These are phyloP conservation scores for Melangyna quadrimaculata DNA, from an alignment of 2,888 invertebrate genomes.

Conservation along the genomic window DNA sequence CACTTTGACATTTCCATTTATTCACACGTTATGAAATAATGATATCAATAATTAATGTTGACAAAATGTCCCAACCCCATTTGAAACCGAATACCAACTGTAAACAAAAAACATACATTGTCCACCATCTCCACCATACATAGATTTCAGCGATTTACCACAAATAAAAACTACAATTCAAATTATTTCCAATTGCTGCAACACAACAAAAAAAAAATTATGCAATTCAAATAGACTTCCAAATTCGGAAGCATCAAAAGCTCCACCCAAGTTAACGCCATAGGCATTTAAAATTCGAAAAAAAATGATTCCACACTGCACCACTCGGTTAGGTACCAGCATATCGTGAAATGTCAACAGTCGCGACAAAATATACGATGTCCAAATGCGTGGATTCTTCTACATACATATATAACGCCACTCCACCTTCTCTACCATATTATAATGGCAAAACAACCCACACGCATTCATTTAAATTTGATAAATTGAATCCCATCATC, in stretches of 20 bases:
- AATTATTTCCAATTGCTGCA: not conserved
- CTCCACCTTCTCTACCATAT: not conserved
- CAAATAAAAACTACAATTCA: not conserved
- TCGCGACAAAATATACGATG: conserved; percentile 11
- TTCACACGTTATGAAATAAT: not conserved
- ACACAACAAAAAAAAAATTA: conserved; percentile 21
- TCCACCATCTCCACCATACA: not conserved
- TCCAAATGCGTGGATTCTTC: conserved; percentile 44
- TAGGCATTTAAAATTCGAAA: not conserved
- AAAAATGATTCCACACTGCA: conserved; percentile 35
- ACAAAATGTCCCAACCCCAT: not conserved
- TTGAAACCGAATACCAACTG: not conserved
- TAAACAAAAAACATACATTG: not conserved
- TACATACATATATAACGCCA: not conserved
- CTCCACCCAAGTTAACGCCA: conserved; percentile 54
- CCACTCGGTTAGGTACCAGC: not conserved
- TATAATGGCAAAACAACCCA: conserved; percentile 15
- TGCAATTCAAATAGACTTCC: conserved; percentile 34
- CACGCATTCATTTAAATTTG: conserved; percentile 54
- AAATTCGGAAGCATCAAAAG: conserved; percentile 46
- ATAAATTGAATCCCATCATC: conserved; percentile 47
- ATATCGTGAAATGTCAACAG: conserved; percentile 62
- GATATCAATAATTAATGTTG: not conserved
- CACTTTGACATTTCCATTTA: too few relatives aligned
- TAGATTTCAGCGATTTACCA: not conserved